Evolutionary conservation across 2,888 invertebrate species (phyloP).

Genomic region (Terebella lapidaria): DNA sequence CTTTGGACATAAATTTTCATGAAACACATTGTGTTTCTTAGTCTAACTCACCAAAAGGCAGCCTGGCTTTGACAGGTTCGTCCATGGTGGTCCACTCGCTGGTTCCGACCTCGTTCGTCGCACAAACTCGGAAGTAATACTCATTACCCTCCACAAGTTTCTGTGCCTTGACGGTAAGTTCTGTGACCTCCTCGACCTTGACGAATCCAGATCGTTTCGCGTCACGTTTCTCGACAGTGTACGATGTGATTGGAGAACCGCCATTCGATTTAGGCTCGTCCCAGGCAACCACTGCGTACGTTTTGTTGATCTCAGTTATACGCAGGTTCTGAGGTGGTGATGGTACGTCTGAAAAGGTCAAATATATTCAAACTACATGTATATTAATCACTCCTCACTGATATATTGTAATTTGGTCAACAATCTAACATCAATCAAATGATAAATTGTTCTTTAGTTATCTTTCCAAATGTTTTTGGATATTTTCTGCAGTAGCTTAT

Average conservation of each 20-base stretch:
- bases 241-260: constrained; percentile 45
- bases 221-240: constrained; percentile 41
- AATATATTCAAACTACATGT: background rate
- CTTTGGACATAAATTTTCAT: too few species aligned
- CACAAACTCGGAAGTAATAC: constrained; percentile 49
- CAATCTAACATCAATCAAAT: background rate
- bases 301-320: constrained; percentile 33
- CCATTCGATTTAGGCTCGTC: constrained; percentile 52
- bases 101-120: constrained; percentile 46
- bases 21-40: background rate
- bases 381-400: background rate
- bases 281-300: constrained; percentile 49
- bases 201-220: constrained; percentile 35
- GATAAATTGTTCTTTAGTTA: too few species aligned
- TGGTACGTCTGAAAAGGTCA: constrained; percentile 35
- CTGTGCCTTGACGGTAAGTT: constrained; percentile 24
- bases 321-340: constrained; percentile 38
- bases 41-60: constrained; percentile 11
- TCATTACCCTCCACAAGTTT: constrained; percentile 46
- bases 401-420: background rate
- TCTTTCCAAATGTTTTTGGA: too few species aligned
- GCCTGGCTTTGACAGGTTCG: constrained; percentile 20
- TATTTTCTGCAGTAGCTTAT: too few species aligned
- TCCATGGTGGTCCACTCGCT: constrained; percentile 36
- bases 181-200: constrained; percentile 12